Conservation (phyloP, 2,113 vertebrate genomes). For the Rhinopithecus roxellana region DNA sequence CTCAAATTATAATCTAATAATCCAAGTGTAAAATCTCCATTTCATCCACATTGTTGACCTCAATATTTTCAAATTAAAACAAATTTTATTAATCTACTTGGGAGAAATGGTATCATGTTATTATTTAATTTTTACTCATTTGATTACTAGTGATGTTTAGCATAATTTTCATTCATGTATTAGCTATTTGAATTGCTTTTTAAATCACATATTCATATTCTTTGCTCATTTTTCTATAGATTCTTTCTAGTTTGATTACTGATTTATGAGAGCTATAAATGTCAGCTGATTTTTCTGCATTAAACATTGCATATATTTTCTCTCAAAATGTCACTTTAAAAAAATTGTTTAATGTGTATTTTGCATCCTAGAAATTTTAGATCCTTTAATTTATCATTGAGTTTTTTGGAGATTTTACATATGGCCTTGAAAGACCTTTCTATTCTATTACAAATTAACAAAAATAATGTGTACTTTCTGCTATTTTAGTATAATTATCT, state of each 20-base stretch:
- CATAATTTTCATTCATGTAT: background rate
- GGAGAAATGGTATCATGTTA: background rate
- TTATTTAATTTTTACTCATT: background rate
- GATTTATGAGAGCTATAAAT: background rate
- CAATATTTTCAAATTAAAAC: constrained; percentile 8
- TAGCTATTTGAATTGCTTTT: background rate
- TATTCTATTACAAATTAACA: background rate
- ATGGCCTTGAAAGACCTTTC: background rate
- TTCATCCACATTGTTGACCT: background rate
- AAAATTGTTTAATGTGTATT: background rate
- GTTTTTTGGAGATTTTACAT: background rate
- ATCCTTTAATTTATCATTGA: background rate
- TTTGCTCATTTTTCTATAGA: background rate
- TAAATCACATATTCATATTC: background rate
- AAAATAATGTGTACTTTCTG: background rate
- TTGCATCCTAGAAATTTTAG: background rate
- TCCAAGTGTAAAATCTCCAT: background rate
- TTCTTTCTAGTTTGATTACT: background rate
- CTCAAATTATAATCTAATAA: constrained; percentile 4
- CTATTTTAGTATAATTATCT: background rate
- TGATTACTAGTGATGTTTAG: background rate
- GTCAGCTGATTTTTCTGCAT: background rate
- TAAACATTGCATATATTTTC: background rate
- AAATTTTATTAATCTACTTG: background rate
- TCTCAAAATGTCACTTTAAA: background rate